phyloP scores from a whole-genome alignment of 2,113 vertebrate genomes.

The Sinocyclocheilus grahami region DNA sequence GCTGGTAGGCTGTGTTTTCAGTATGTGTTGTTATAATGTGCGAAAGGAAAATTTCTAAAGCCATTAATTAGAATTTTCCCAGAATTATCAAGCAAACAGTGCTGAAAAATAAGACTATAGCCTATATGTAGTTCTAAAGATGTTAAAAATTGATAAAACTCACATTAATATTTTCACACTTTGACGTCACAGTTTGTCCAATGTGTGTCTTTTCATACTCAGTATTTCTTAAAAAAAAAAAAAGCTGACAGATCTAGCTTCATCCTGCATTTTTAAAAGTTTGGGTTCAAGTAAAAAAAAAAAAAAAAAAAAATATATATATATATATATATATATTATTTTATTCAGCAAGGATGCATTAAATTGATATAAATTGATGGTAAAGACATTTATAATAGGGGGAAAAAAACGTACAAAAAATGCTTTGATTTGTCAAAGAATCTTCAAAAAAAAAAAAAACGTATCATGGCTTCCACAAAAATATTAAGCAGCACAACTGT shows the following conservation, averaged over 20 bases:
- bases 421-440: background rate
- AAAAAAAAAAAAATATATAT: no score
- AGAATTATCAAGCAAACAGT: background rate
- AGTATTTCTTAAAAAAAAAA: background rate
- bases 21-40: background rate
- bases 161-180: background rate
- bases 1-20: conserved; percentile 73
- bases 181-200: background rate
- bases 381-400: background rate
- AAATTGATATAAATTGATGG: background rate
- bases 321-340: no score
- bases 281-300: background rate
- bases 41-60: background rate
- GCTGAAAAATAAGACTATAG: background rate
- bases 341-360: background rate
- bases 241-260: background rate
- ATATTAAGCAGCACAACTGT: background rate
- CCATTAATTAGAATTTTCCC: background rate
- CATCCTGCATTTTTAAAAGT: background rate
- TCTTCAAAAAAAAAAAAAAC: background rate
- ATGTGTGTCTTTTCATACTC: background rate
- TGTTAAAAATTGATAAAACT: background rate
- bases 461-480: background rate
- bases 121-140: background rate
- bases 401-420: background rate